Base-by-base conservation (phyloP, 2,888 invertebrate species). In the Caenorhabditis macrosperma region DNA sequence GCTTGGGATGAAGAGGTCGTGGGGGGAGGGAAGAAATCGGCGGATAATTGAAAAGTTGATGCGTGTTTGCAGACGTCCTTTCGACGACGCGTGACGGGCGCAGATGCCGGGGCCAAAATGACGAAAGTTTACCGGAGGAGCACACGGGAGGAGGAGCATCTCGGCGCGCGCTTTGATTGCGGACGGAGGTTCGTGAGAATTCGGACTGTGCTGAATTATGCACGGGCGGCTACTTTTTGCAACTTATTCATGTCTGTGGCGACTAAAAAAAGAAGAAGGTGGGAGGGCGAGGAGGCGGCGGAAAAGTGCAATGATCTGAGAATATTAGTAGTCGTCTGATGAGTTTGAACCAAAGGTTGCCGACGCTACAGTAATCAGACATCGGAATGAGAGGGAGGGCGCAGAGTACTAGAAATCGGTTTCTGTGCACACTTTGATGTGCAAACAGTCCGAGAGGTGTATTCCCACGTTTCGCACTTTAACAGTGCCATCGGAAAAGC, bases 41-140 rank as follows among this genome's bases (percentile, higher is more conserved):
- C n/a, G 71, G 61, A 71, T 72, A 72, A 72, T 72, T 72, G 72
- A 72, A 72, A 72, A 72, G 69, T 71, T 71, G 69, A 72, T 55
- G 61, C 6, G 28, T 72, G 63, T 72, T 72, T 72, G 72, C 72
- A 72, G 71, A 71, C 68, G 55, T 46, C 55, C 55, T 66, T 46
- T 17, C 6, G 26, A 35, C 35, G 26, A 15, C 55, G 30, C 46
- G 67, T 67, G 67, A 68, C 57, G 57, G 54, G 20, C 59, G 52
- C 60, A 60, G 54, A 63, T 71, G 41, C 46, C 33, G 10, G 68
- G n/a, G n/a, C n/a, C 33, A 69, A 72, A 33, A 55, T 55, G 35
- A 72, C 60, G 60, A 60, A 69, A 69, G 52, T 48, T 59, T 67
- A 66, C 41, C 66, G 35, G 33, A 28, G 41, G 6, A 54, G 30